Conservation (phyloP, 2,113 vertebrate genomes). For the Isichthys henryi region DNA sequence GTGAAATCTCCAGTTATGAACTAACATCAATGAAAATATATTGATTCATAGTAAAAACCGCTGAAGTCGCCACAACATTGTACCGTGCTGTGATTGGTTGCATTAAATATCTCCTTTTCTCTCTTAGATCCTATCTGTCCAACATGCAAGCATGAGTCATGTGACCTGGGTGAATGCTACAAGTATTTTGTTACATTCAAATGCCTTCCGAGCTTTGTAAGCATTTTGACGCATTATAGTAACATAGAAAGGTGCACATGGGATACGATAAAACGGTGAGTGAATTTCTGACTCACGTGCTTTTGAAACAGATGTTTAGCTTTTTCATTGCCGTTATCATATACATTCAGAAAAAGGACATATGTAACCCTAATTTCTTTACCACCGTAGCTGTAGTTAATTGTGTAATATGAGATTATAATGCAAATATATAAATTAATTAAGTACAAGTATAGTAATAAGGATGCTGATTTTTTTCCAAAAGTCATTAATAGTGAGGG, state of each 20-base stretch:
- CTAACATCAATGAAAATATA: not conserved
- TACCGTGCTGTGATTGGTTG: not conserved
- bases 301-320: not conserved
- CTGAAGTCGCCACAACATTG: not conserved
- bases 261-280: not conserved
- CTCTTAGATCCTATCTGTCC: not conserved
- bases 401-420: not conserved
- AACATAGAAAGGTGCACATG: not conserved
- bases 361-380: not conserved
- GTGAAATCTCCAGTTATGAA: not conserved
- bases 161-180: not conserved
- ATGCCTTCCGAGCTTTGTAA: not conserved
- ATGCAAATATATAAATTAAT: not conserved
- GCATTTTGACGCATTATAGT: not conserved
- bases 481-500: not conserved
- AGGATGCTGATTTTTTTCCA: not conserved
- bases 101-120: not conserved
- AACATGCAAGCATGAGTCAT: not conserved
- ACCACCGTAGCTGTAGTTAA: not conserved
- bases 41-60: not conserved
- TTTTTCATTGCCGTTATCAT: not conserved
- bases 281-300: not conserved
- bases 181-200: not conserved
- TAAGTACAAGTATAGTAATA: not conserved
- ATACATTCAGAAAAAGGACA: not conserved